Evolutionary conservation across 1,140 invertebrate species (phyloP).

Genomic region (Drosophila persimilis): DNA sequence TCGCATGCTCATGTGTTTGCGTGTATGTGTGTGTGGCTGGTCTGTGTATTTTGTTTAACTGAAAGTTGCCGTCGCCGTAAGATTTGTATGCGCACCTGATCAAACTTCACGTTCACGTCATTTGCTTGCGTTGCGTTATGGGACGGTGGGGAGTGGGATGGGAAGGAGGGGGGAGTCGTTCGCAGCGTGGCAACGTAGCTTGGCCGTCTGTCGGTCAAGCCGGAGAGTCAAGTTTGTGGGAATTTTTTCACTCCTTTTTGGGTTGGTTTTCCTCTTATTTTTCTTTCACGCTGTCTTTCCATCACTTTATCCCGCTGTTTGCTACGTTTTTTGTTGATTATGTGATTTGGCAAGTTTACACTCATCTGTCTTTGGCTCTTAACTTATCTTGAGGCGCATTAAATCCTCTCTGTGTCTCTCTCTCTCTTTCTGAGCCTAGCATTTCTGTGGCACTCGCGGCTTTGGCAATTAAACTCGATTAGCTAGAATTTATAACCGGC

Average conservation of each 20-base stretch:
- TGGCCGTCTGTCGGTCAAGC: conserved; percentile 46
- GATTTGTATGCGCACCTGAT: conserved; percentile 80
- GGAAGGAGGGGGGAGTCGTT: too few species aligned
- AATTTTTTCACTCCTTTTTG: conserved; percentile 46
- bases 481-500: conserved; percentile 66
- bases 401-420: neutral
- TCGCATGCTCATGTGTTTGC: conserved; percentile 6
- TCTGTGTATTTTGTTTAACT: conserved; percentile 60
- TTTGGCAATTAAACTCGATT: conserved; percentile 65
- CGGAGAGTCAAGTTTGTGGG: conserved; percentile 66
- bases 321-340: conserved; percentile 45
- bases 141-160: too few species aligned
- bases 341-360: conserved; percentile 57
- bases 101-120: conserved; percentile 76
- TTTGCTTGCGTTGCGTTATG: conserved; percentile 63
- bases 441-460: conserved; percentile 24
- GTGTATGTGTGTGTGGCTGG: conserved; percentile 3
- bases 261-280: conserved; percentile 13
- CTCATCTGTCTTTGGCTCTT: conserved; percentile 2
- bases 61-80: conserved; percentile 73
- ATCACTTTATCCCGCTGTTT: too few species aligned
- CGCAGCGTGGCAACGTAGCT: too few species aligned
- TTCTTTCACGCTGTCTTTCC: neutral
- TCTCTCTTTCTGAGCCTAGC: conserved; percentile 21
- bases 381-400: conserved; percentile 17